Percentiles rank a stretch among this genome's conserved stretches.
These are phyloP conservation scores for Morpho helenor DNA, from an alignment of 2,888 invertebrate species.

Conservation along the genomic window DNA sequence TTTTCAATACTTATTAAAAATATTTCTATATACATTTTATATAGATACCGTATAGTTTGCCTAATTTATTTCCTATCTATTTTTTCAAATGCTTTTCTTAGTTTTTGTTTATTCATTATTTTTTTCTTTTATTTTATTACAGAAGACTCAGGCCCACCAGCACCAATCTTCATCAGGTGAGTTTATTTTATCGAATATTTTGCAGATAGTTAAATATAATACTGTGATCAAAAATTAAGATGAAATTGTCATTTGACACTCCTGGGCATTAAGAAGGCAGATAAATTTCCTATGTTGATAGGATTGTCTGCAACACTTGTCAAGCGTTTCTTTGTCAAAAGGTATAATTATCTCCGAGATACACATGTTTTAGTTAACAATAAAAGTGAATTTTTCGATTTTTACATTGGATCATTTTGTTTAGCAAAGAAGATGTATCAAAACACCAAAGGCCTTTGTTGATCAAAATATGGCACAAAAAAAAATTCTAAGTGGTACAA, in stretches of 20 bases:
- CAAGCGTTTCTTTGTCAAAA: neutral
- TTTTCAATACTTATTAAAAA: too few relatives aligned
- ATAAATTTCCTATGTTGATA: neutral
- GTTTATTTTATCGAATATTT: slow-evolving; percentile 29
- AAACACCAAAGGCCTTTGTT: neutral
- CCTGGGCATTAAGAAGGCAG: neutral
- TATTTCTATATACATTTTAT: too few relatives aligned
- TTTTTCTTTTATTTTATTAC: slow-evolving; percentile 66
- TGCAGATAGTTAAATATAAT: too few relatives aligned
- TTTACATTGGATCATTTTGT: too few relatives aligned
- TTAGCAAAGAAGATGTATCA: too few relatives aligned
- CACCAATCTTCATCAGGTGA: slow-evolving; percentile 82
- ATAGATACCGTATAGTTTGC: too few relatives aligned
- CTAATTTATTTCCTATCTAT: too few relatives aligned
- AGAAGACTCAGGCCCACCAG: slow-evolving; percentile 84
- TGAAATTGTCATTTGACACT: neutral
- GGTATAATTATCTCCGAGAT: neutral
- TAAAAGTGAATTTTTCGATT: too few relatives aligned
- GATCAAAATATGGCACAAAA: neutral
- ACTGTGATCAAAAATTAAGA: neutral
- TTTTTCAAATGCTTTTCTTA: slow-evolving; percentile 25
- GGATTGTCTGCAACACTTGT: neutral
- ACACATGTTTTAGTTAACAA: neutral
- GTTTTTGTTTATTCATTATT: slow-evolving; percentile 32
- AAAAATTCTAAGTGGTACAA: neutral